Evolutionary conservation across 2,113 vertebrate genomes (phyloP), one percentile per base, ranked within the genome.

Genomic region (Limnothrissa miodon): DNA sequence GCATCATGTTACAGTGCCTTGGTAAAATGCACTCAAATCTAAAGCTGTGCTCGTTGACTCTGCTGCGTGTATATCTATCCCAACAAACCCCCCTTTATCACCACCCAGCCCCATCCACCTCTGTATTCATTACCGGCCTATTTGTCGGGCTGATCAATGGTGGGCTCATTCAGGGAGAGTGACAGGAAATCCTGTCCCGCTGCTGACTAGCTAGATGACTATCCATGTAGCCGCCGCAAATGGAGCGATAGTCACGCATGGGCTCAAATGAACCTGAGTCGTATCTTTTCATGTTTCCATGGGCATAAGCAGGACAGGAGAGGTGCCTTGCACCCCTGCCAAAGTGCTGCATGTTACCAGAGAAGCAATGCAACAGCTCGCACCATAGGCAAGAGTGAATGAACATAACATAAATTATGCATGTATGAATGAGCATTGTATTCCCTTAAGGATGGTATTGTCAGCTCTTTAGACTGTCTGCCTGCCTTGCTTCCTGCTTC

Each of bases 101-200:
- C 66, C 21, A 21, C 25, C 25, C 13, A 78, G 39, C 33, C 5
- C 51, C 39, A 66, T 84, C 83, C 80, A 70, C 80, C 83, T 84
- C 82, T 70, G 33, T 78, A 84, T 81, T 85, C 85, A 83, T 81
- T 82, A 82, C 46, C 25, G 42, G 51, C 48, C 78, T 21, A 81
- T 89, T 83, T 82, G 80, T 62, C 48, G 39, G 53, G 1, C 17
- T 84, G 87, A 88, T 87, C 82, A 53, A 88, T 86, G 79, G n/a
- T 53, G 45, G 46, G 44, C 39, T 79, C 86, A 13, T 70, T 78
- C 81, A 79, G 29, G 66, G 53, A 80, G 84, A 88, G 81, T 82
- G 78, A 79, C 84, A 82, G n/a, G 46, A 44, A 88, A 84, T 78
- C 78, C 46, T 29, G 48, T 86, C 56, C 51, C 74, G 39, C 59